These are phyloP conservation scores for Peromyscus nudipes DNA, from an alignment of 2,797 vertebrate genomes.

Conservation along the genomic window DNA sequence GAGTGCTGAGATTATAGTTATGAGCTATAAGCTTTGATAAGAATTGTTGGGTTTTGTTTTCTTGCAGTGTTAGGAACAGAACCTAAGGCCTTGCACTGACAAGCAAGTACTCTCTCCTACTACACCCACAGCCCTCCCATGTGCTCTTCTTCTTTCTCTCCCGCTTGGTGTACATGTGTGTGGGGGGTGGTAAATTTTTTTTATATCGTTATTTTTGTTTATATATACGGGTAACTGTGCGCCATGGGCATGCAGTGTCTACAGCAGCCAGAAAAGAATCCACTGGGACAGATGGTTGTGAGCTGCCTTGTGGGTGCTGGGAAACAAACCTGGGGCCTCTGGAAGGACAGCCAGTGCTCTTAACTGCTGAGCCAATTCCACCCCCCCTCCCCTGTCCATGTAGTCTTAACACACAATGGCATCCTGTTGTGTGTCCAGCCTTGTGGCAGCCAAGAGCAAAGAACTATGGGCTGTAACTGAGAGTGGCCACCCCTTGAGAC, in stretches of 20 bases:
- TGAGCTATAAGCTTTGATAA: not conserved
- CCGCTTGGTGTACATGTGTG: not conserved
- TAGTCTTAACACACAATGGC: not conserved
- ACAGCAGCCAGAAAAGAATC: not conserved
- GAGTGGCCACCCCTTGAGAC: not conserved
- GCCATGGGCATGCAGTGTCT: not conserved
- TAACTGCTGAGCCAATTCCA: not conserved
- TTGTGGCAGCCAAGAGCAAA: not conserved
- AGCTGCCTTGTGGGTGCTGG: not conserved
- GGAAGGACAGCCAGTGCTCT: not conserved
- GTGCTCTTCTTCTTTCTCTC: not conserved
- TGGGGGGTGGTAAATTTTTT: not conserved
- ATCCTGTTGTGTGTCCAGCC: not conserved
- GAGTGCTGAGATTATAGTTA: not conserved
- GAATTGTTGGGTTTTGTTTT: not conserved
- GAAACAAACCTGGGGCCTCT: not conserved
- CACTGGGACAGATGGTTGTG: no score
- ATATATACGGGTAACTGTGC: not conserved
- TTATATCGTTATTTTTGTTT: not conserved
- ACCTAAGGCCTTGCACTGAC: not conserved
- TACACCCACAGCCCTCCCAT: not conserved
- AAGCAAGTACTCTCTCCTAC: not conserved
- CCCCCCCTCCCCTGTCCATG: not conserved
- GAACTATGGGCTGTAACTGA: fast-evolving
- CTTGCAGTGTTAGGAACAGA: not conserved